Percentiles rank a stretch among this genome's conserved stretches.
These are phyloP conservation scores for Thamnophis sirtalis DNA, from an alignment of 2,113 vertebrate species.

Conservation along the genomic window DNA sequence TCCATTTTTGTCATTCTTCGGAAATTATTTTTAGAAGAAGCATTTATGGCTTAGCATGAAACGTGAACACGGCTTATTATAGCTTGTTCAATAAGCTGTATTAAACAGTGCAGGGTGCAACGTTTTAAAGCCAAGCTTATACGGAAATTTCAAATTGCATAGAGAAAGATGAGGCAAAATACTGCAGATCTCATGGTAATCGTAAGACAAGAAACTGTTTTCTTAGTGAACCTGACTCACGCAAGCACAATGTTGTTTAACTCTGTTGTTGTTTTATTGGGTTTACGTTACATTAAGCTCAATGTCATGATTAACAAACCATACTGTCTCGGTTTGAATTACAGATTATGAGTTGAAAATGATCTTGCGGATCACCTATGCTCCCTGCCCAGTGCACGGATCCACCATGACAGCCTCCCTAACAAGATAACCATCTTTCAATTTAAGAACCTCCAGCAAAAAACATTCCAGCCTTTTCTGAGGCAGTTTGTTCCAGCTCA, in stretches of 20 bases:
- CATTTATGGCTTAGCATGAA: background rate
- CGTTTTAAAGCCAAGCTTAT: background rate
- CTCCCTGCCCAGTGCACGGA: background rate
- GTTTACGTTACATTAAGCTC: background rate
- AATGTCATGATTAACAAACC: background rate
- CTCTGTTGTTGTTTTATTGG: background rate
- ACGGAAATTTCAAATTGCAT: background rate
- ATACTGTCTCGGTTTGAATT: background rate
- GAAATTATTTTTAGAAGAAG: background rate
- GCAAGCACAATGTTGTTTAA: background rate
- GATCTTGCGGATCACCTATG: background rate
- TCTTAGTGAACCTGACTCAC: background rate
- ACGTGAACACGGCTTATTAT: background rate
- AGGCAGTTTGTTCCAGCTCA: background rate
- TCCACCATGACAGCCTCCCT: background rate
- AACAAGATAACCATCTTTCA: background rate
- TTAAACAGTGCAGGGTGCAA: background rate
- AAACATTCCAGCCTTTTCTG: background rate
- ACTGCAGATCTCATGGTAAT: background rate
- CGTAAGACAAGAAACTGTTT: background rate
- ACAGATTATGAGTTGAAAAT: background rate
- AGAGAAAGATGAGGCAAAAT: background rate
- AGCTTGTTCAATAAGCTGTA: background rate
- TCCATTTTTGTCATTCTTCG: background rate
- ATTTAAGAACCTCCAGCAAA: background rate